These are phyloP conservation scores for Chionis minor DNA, from an alignment of 2,113 vertebrate genomes.

Conservation along the genomic window DNA sequence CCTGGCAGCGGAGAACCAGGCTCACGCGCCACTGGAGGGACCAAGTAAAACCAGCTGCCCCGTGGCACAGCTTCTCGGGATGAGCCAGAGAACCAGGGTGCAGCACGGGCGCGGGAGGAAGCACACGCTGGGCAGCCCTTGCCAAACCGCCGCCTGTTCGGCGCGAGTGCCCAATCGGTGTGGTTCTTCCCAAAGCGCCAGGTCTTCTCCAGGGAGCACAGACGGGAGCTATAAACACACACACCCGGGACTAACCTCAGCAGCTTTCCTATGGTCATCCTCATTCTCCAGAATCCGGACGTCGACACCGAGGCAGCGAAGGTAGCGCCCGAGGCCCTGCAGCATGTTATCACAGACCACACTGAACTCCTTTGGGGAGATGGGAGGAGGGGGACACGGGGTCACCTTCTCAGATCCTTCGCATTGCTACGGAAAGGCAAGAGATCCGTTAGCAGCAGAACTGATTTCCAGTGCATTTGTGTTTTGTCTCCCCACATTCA, in stretches of 20 bases:
- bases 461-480: not conserved
- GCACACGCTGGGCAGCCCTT: not conserved
- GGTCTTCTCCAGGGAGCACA: fast-evolving
- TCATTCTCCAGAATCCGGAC: conserved; percentile 78
- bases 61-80: fast-evolving
- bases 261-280: conserved; percentile 83
- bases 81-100: not conserved
- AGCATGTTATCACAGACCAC: conserved; percentile 91
- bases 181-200: not conserved
- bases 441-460: not conserved
- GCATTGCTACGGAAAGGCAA: not conserved
- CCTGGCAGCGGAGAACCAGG: not conserved
- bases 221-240: not conserved
- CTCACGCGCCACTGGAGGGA: not conserved
- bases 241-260: conserved; percentile 71
- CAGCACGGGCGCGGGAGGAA: not conserved
- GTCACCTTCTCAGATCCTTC: not conserved
- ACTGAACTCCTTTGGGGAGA: conserved; percentile 75
- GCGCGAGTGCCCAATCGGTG: fast-evolving
- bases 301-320: conserved; percentile 85
- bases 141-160: not conserved
- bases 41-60: not conserved
- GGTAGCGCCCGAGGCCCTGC: conserved; percentile 84
- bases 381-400: fast-evolving
- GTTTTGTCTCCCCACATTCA: not conserved